A percentile compares a stretch with the other conserved stretches of the same genome.
Conservation (phyloP, 2,113 vertebrate genomes). For the Excalfactoria chinensis region DNA sequence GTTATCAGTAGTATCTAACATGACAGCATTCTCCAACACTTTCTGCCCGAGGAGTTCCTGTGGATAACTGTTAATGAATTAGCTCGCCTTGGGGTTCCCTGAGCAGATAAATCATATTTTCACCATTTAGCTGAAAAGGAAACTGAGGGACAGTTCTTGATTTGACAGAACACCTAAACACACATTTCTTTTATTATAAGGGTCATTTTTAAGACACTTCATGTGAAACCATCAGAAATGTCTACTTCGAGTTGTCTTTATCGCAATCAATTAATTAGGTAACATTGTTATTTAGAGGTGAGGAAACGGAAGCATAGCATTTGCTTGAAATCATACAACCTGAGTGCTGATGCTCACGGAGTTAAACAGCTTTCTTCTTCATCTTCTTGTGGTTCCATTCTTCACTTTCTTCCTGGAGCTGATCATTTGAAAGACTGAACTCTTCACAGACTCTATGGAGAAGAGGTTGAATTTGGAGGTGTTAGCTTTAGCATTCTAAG, state of each 20-base stretch:
- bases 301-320: not conserved
- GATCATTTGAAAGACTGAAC: conserved; percentile 38
- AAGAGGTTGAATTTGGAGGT: conserved; percentile 51
- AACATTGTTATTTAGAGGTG: fast-evolving
- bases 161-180: not conserved
- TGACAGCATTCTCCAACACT: not conserved
- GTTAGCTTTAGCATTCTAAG: conserved; percentile 44
- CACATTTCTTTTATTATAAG: not conserved
- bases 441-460: conserved; percentile 18
- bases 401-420: conserved; percentile 17
- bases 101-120: not conserved
- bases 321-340: not conserved
- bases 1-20: not conserved
- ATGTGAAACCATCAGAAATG: not conserved
- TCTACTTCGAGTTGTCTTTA: not conserved
- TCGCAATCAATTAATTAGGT: not conserved
- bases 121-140: not conserved
- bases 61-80: not conserved
- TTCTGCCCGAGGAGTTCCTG: not conserved
- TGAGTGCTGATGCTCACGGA: not conserved
- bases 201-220: not conserved
- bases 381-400: not conserved
- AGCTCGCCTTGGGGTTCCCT: not conserved
- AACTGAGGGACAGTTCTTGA: not conserved
- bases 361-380: conserved; percentile 1